Percentiles rank a stretch among this genome's conserved stretches.
These are phyloP conservation scores for Conchocele bisecta DNA, from an alignment of 2,888 invertebrate genomes.

Conservation along the genomic window DNA sequence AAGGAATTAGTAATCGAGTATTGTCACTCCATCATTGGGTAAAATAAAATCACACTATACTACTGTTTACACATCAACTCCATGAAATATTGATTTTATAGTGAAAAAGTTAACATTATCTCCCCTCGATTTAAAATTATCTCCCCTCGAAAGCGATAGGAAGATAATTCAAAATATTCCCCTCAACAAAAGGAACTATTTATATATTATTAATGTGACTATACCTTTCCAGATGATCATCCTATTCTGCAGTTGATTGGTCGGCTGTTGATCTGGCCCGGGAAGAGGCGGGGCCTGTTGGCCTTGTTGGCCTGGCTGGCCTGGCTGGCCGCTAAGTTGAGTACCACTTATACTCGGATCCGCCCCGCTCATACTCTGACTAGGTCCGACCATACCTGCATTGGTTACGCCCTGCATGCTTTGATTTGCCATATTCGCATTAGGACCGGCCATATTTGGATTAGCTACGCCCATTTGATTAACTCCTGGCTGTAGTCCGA, in stretches of 20 bases:
- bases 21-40: too few species aligned
- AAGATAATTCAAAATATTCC: too few species aligned
- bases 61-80: too few species aligned
- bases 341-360: background rate
- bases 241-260: slow-evolving; percentile 55
- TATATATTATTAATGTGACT: too few species aligned
- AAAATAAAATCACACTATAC: too few species aligned
- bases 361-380: background rate
- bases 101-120: too few species aligned
- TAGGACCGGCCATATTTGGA: background rate
- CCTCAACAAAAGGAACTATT: too few species aligned
- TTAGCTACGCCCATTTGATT: slow-evolving; percentile 1
- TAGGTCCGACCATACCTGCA: background rate
- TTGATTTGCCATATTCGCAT: background rate
- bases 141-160: too few species aligned
- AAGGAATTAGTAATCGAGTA: too few species aligned
- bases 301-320: slow-evolving; percentile 3
- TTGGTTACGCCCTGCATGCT: background rate
- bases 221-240: slow-evolving; percentile 70
- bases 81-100: too few species aligned
- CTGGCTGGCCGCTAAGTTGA: background rate
- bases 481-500: background rate
- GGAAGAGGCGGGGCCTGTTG: slow-evolving; percentile 32
- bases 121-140: too few species aligned
- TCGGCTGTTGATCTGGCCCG: slow-evolving; percentile 30